phyloP scores from a whole-genome alignment of 2,888 invertebrate species.

The Polymixis flavicincta region DNA sequence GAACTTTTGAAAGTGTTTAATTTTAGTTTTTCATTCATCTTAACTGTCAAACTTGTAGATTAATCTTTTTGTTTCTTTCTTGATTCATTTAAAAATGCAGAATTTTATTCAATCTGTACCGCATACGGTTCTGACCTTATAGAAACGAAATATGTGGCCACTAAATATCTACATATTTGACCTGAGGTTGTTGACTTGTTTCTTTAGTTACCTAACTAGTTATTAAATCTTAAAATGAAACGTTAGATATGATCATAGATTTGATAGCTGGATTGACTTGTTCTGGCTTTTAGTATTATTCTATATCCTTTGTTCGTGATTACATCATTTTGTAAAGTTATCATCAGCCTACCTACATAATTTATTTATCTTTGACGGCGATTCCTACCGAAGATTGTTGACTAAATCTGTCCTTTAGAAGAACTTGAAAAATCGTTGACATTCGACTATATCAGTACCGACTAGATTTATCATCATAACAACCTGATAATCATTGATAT shows the following conservation, averaged over 20 bases:
- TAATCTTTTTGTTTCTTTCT: neutral
- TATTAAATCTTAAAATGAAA: conserved; percentile 6
- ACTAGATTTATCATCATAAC: neutral
- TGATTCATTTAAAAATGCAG: neutral
- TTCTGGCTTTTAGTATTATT: neutral
- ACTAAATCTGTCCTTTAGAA: conserved; percentile 3
- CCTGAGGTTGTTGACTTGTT: neutral
- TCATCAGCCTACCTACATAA: neutral
- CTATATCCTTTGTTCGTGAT: neutral
- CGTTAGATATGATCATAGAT: conserved; percentile 4
- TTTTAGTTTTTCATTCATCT: conserved; percentile 4
- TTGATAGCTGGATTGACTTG: neutral
- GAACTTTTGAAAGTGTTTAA: neutral
- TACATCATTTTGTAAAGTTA: conserved; percentile 1
- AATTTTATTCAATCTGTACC: neutral
- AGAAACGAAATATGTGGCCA: neutral
- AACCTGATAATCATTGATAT: conserved; percentile 1
- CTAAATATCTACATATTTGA: neutral
- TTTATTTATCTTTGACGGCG: neutral
- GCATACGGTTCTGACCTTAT: too few relatives aligned
- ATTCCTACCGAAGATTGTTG: neutral
- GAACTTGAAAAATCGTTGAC: neutral
- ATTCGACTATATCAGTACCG: neutral
- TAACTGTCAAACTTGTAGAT: neutral
- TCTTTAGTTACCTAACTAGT: neutral